Base-by-base conservation (phyloP, 2,113 vertebrate genomes). In the Kryptolebias marmoratus region DNA sequence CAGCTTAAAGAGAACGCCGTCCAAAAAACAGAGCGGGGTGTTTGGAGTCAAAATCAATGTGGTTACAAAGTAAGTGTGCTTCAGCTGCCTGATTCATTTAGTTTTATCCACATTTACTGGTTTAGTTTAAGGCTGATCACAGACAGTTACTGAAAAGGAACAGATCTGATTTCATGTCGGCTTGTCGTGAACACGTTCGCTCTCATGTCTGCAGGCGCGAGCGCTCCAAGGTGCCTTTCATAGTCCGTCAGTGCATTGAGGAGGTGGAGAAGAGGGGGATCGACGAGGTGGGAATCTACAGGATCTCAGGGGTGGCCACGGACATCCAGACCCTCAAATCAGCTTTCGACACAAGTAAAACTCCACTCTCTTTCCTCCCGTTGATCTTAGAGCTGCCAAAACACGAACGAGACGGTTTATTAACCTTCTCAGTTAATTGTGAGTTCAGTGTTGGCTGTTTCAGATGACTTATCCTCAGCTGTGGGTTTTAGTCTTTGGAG, bases 211-310 rank as follows among this genome's bases (percentile, higher is more conserved):
- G 0, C 93, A 99, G 98, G 92, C 96, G 98, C 0, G 98, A 99
- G 89, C 97, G 98, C 90, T 99, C 98, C 93, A 99, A 99, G 93
- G 97, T 99, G 93, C 98, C 97, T 91, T 99, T 98, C 94, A 97
- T 99, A 5, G 98, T 99, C 76, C 96, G 98, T 72, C 98, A 99
- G 92, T 99, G 98, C 71, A 93, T 99, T 49, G 98, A 99, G 89
- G 98, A 99, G 88, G 97, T 99, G 89, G 98, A 99, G 92, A 99
- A 99, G 91, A 94, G 98, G 50, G 98, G 97, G 63, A 98, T 99
- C 0, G 97, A 98, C 7, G 98, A 99, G 89, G 97, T 99, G 0
- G 98, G 98, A 87, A 99, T 99, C 93, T 99, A 99, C 93, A 92
- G 98, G 87, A 98, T 99, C 93, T 99, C 98, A 0, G 98, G 98